phyloP scores from a whole-genome alignment of 2,797 vertebrate species.

The Mus minutoides region DNA sequence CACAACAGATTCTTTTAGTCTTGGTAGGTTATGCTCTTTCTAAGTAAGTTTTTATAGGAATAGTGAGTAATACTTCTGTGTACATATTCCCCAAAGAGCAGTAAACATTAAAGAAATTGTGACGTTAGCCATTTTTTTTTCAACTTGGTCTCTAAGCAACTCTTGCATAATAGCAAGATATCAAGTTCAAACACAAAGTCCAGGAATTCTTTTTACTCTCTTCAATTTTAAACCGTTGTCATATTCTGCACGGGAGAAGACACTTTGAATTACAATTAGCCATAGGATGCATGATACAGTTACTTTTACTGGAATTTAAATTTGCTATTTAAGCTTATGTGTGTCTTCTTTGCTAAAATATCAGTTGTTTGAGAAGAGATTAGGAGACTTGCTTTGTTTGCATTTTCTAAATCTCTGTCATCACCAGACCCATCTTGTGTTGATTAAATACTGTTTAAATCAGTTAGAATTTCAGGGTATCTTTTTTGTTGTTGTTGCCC shows the following conservation, averaged over 20 bases:
- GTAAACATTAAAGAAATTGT: background rate
- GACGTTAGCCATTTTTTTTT: background rate
- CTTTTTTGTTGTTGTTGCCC: background rate
- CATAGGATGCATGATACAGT: background rate
- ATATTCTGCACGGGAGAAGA: background rate
- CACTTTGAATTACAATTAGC: background rate
- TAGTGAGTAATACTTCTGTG: background rate
- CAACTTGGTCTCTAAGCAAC: background rate
- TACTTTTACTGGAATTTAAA: background rate
- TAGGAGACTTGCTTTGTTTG: background rate
- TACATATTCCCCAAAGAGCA: background rate
- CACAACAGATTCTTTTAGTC: background rate
- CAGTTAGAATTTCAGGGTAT: background rate
- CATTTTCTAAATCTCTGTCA: background rate
- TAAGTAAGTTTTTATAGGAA: background rate
- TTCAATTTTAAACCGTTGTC: background rate
- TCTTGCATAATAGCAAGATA: background rate
- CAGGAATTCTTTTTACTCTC: background rate
- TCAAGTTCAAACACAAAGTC: background rate
- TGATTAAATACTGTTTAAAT: background rate
- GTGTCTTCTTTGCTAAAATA: background rate
- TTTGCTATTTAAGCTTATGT: background rate
- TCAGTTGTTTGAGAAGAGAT: background rate
- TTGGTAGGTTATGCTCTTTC: background rate
- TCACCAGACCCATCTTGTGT: background rate